Evolutionary conservation across 2,888 invertebrate species (phyloP).

Genomic region (Tetranychus piercei): DNA sequence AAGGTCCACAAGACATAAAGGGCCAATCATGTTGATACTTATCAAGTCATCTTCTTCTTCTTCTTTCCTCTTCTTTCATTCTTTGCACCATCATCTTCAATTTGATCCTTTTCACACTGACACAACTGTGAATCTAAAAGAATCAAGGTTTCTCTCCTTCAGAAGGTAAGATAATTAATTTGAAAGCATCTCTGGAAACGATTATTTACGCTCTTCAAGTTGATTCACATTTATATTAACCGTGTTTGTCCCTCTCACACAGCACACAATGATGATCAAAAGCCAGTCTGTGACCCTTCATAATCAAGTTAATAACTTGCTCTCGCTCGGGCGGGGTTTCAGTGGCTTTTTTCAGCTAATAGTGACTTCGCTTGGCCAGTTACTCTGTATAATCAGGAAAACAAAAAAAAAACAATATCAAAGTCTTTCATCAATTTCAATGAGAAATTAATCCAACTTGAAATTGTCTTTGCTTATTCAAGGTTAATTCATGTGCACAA

Average conservation of each 20-base stretch:
- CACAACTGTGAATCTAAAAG: not conserved
- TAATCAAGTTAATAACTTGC: not conserved
- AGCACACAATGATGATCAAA: not conserved
- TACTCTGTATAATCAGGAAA: not conserved
- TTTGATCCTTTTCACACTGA: not conserved
- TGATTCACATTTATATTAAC: not conserved
- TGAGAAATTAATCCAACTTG: not conserved
- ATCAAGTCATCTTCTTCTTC: not conserved
- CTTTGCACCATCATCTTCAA: not conserved
- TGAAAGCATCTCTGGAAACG: not conserved
- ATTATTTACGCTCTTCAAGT: not conserved
- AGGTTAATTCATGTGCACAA: not conserved
- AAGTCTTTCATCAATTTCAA: not conserved
- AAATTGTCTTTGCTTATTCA: not conserved
- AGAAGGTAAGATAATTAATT: not conserved
- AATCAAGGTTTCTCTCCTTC: not conserved
- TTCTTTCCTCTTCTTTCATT: not conserved
- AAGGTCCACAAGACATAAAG: not conserved
- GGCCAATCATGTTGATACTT: not conserved
- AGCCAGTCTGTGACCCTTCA: not conserved
- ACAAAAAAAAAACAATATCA: not conserved
- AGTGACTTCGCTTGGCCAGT: not conserved
- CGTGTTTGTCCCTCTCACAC: not conserved
- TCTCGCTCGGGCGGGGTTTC: not conserved
- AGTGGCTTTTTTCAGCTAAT: not conserved